These are phyloP conservation scores for Crocidura indochinensis DNA, from an alignment of 2,797 vertebrate genomes.

Conservation along the genomic window DNA sequence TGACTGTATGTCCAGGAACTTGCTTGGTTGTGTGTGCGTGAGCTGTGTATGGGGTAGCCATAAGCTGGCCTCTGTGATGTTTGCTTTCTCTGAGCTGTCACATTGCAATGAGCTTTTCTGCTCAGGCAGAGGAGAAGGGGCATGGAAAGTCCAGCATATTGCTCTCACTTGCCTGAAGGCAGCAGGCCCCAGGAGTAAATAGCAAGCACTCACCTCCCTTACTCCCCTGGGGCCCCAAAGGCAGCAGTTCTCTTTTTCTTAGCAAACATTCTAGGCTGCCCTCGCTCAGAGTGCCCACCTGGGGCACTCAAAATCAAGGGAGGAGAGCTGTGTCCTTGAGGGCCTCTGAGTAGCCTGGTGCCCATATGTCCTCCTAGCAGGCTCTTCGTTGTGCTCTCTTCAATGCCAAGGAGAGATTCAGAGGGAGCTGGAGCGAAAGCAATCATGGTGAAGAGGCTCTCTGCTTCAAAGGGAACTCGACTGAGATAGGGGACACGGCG, in stretches of 20 bases:
- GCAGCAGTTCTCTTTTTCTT: background rate
- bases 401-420: too few relatives aligned
- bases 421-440: too few relatives aligned
- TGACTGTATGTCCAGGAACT: conserved; percentile 69
- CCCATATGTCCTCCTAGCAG: background rate
- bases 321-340: background rate
- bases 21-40: conserved; percentile 54
- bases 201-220: background rate
- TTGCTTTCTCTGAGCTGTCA: conserved; percentile 10
- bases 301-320: background rate
- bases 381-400: too few relatives aligned
- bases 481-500: conserved; percentile 71
- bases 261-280: background rate
- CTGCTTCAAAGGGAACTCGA: conserved; percentile 73
- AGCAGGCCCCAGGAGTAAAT: background rate
- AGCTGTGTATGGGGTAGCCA: conserved; percentile 62
- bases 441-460: conserved; percentile 21
- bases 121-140: background rate
- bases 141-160: background rate
- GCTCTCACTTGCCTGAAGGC: background rate
- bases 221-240: background rate
- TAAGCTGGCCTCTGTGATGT: conserved; percentile 47
- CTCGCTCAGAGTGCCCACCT: too few relatives aligned
- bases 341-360: background rate
- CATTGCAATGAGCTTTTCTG: conserved; percentile 46